Conservation (phyloP, 2,113 vertebrate genomes). For the Rhea americana region DNA sequence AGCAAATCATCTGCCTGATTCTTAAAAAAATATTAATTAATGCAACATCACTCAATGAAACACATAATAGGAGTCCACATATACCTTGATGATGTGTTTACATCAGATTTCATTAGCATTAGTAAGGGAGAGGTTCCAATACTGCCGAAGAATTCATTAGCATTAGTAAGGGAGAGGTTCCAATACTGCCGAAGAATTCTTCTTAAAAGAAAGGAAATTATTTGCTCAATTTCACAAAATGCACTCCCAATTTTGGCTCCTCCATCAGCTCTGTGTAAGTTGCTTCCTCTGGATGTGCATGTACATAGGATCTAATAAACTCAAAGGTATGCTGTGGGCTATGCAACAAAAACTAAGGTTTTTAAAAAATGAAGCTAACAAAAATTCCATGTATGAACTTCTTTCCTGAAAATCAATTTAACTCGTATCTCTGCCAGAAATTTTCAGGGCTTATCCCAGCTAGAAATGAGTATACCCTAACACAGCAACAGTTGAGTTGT, state of each 20-base stretch:
- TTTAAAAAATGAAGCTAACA: not conserved
- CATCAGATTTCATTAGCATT: not conserved
- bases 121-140: not conserved
- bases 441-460: accelerated
- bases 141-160: not conserved
- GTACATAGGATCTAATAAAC: not conserved
- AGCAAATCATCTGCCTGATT: not conserved
- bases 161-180: not conserved
- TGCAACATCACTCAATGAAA: not conserved
- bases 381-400: not conserved
- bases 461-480: not conserved
- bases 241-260: not conserved
- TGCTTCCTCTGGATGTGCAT: not conserved
- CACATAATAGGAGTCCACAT: not conserved
- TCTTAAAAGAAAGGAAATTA: not conserved
- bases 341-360: not conserved
- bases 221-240: not conserved
- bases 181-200: not conserved
- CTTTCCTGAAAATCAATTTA: not conserved
- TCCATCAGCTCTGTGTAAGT: not conserved
- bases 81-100: not conserved
- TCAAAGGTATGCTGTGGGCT: accelerated
- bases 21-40: not conserved
- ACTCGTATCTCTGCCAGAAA: not conserved
- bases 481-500: not conserved